These are phyloP conservation scores for Pemphigus obesinymphae DNA, from an alignment of 1,140 invertebrate genomes.

Conservation along the genomic window DNA sequence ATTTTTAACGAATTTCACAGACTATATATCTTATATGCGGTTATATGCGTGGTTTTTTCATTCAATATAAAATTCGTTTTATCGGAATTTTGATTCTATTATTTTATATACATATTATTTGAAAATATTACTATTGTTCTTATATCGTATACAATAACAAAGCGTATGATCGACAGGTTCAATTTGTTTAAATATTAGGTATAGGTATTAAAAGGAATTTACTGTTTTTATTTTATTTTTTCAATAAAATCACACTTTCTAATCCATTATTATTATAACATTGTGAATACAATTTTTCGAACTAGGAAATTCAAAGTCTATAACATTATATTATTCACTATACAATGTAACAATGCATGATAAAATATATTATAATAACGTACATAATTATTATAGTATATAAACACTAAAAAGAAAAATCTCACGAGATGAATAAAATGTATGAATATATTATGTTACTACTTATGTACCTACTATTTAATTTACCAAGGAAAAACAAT, in stretches of 20 bases:
- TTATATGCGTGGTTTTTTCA: neutral
- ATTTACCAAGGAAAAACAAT: no score
- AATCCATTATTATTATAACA: conserved; percentile 23
- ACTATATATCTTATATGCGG: no score
- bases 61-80: neutral
- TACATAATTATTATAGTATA: neutral
- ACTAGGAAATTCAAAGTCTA: neutral
- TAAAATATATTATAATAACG: neutral
- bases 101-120: neutral
- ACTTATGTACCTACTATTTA: no score
- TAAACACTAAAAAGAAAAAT: neutral
- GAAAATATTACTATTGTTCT: neutral
- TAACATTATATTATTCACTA: neutral
- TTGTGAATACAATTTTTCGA: neutral
- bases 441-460: neutral
- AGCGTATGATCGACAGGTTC: conserved; percentile 1
- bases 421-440: neutral
- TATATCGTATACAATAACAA: neutral
- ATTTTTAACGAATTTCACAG: no score
- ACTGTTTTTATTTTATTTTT: neutral
- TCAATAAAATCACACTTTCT: conserved; percentile 7
- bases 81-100: neutral
- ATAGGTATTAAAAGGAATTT: neutral
- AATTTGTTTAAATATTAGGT: neutral
- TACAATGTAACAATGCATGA: neutral